Percentiles rank a stretch among this genome's conserved stretches.
Conservation (phyloP, 2,888 invertebrate genomes). For the Chloromyia formosa region DNA sequence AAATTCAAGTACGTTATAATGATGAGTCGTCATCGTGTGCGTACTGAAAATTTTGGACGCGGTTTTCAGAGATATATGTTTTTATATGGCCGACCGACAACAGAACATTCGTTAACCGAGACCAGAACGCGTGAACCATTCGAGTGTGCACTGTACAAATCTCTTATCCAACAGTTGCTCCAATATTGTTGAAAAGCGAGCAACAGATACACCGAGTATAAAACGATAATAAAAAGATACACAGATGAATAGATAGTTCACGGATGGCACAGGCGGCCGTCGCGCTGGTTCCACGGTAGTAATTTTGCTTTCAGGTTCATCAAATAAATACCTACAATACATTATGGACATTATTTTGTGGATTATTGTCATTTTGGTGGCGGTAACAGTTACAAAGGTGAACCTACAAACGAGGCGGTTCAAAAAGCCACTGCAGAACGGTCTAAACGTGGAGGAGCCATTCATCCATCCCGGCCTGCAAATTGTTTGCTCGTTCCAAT, state of each 20-base stretch:
- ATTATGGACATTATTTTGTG: neutral
- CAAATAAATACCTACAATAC: neutral
- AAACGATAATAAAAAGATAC: neutral
- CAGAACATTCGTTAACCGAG: slow-evolving; percentile 1
- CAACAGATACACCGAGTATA: neutral
- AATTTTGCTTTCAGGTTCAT: slow-evolving; percentile 35
- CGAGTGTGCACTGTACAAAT: neutral
- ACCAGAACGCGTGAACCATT: slow-evolving; percentile 1
- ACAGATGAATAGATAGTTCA: neutral
- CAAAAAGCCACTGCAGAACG: too few relatives aligned
- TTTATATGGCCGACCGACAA: neutral
- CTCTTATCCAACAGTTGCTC: neutral
- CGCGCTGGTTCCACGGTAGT: slow-evolving; percentile 11
- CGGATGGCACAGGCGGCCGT: neutral
- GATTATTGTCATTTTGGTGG: neutral
- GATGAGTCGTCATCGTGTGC: neutral
- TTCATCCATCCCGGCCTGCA: too few relatives aligned
- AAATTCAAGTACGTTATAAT: slow-evolving; percentile 15
- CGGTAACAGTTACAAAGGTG: neutral
- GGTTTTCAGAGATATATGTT: slow-evolving; percentile 8
- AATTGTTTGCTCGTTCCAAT: too few relatives aligned
- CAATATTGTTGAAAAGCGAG: neutral
- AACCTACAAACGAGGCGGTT: too few relatives aligned
- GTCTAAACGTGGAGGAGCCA: too few relatives aligned
- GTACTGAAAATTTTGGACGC: neutral